Conservation (phyloP, 2,113 vertebrate genomes). For the Coreoperca whiteheadi region DNA sequence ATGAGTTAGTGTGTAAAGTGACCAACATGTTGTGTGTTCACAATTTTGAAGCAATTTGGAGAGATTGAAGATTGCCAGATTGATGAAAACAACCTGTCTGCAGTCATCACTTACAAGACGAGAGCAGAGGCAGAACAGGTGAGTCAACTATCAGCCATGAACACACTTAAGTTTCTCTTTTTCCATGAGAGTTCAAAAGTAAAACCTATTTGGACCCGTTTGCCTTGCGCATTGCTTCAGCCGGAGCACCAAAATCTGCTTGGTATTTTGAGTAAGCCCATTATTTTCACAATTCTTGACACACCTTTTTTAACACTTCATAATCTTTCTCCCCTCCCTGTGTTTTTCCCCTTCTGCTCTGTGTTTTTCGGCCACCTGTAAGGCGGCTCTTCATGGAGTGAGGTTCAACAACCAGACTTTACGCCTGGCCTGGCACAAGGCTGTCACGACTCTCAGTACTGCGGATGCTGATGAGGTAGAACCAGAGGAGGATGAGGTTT, state of each 20-base stretch:
- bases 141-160: not conserved
- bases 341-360: not conserved
- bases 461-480: slow-evolving; percentile 91
- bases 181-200: not conserved
- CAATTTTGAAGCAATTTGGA: slow-evolving; percentile 93
- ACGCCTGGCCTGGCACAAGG: slow-evolving; percentile 96
- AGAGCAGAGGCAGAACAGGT: slow-evolving; percentile 96
- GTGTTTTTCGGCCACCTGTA: slow-evolving; percentile 30
- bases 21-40: slow-evolving; percentile 46
- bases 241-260: not conserved
- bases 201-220: not conserved
- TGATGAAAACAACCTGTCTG: slow-evolving; percentile 89
- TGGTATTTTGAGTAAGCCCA: not conserved
- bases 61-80: slow-evolving; percentile 98
- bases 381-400: slow-evolving; percentile 93
- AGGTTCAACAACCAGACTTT: slow-evolving; percentile 93
- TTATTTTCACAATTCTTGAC: slow-evolving; percentile 15
- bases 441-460: slow-evolving; percentile 82
- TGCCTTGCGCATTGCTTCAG: not conserved
- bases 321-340: not conserved
- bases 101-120: slow-evolving; percentile 93
- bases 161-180: not conserved
- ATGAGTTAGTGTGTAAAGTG: slow-evolving; percentile 4
- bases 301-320: not conserved
- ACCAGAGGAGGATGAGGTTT: slow-evolving; percentile 95